These are phyloP conservation scores for Amiota communis DNA, from an alignment of 2,888 invertebrate genomes.

Conservation along the genomic window DNA sequence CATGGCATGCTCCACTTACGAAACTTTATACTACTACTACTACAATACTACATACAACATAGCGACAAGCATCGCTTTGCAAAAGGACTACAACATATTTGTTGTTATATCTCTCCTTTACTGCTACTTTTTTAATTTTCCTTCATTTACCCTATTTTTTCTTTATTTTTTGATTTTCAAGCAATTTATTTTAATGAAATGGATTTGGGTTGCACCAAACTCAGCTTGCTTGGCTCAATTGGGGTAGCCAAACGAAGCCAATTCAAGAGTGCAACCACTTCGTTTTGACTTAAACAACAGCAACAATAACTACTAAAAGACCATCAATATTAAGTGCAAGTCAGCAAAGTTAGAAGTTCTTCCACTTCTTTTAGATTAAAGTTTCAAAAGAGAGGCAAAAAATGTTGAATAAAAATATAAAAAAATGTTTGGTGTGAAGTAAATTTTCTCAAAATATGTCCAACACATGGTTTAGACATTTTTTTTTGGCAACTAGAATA, in stretches of 20 bases:
- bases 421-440: neutral
- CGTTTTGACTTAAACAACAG: conserved; percentile 3
- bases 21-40: conserved; percentile 47
- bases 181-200: conserved; percentile 44
- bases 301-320: neutral
- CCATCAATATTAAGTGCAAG: conserved; percentile 2
- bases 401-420: neutral
- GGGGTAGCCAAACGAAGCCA: conserved; percentile 6
- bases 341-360: neutral
- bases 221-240: neutral
- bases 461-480: conserved; percentile 31
- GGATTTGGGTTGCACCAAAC: conserved; percentile 43
- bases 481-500: neutral
- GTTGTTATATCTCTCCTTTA: conserved; percentile 30
- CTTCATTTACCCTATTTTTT: neutral
- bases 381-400: neutral
- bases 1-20: conserved; percentile 64
- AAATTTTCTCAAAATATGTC: conserved; percentile 27
- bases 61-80: neutral
- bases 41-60: neutral
- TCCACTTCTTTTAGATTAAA: conserved; percentile 5
- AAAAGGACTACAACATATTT: neutral
- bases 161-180: conserved; percentile 21
- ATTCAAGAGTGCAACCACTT: conserved; percentile 17
- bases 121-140: conserved; percentile 30